A percentile compares a stretch with the other conserved stretches of the same genome.
phyloP scores from a whole-genome alignment of 2,888 invertebrate species.

The Arrhopalites spinosus region DNA sequence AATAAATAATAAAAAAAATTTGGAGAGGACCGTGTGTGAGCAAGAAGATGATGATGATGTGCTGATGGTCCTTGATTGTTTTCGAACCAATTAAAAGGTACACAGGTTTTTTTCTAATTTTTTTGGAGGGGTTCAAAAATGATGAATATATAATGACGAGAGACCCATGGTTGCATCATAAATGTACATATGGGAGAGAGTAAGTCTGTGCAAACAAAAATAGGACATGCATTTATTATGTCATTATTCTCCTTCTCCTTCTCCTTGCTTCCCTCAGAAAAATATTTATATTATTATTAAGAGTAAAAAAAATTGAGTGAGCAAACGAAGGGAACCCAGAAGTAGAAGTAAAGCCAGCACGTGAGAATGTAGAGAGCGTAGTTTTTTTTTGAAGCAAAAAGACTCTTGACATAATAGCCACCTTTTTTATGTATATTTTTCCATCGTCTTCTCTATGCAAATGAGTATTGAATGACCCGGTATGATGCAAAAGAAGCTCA shows the following conservation, averaged over 20 bases:
- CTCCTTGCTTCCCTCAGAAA: not conserved
- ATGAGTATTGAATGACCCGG: slow-evolving; percentile 53
- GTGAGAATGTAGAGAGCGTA: slow-evolving; percentile 23
- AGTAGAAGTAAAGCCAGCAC: slow-evolving; percentile 6
- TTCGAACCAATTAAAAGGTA: slow-evolving; percentile 29
- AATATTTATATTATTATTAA: not conserved
- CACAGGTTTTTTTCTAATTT: slow-evolving; percentile 8
- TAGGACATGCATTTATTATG: slow-evolving; percentile 3
- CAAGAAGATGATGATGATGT: slow-evolving; percentile 16
- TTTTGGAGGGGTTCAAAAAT: slow-evolving; percentile 16
- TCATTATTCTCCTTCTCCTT: slow-evolving; percentile 22
- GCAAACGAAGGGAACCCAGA: slow-evolving; percentile 4
- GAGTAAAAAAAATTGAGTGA: not conserved
- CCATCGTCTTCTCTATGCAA: slow-evolving; percentile 42
- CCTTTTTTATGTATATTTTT: not conserved
- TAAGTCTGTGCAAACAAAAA: slow-evolving; percentile 20
- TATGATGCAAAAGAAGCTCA: slow-evolving; percentile 39
- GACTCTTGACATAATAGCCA: slow-evolving; percentile 22
- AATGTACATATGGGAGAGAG: not conserved
- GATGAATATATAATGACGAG: slow-evolving; percentile 35
- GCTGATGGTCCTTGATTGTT: slow-evolving; percentile 24
- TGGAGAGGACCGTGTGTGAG: slow-evolving; percentile 7
- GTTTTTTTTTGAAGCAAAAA: slow-evolving; percentile 10
- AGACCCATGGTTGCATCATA: slow-evolving; percentile 10
- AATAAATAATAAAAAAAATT: slow-evolving; percentile 25